Evolutionary conservation across 2,797 vertebrate species (phyloP), one percentile per base, ranked within the genome.

Genomic region (Xenopus petersii): DNA sequence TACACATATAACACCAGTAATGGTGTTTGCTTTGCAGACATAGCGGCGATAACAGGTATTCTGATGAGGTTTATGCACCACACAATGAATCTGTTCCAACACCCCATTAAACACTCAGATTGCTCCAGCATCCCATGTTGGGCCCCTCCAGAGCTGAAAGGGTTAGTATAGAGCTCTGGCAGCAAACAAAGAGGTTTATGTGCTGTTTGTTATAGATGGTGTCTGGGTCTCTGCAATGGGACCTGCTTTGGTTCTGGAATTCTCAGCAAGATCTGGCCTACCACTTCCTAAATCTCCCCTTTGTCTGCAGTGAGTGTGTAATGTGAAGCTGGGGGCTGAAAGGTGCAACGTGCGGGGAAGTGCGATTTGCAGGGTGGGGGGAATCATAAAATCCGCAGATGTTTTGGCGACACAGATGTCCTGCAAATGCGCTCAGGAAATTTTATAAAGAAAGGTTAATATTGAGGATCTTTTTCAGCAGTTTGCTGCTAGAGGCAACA

Each of bases 281-380:
- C 63, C 74, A 76, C 75, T 66, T 76, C 63, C 63, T 76, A 76
- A 76, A 76, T 67, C 75, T 71, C 68, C 61, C 75, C 63, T 71
- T 66, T 71, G 69, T 76, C 75, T 76, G 7, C 63, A 46, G 13
- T 8, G 1, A 49, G 55, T 16, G 10, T 66, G 75, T 77, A 61
- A 71, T 67, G 63, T 62, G 69, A 66, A 46, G 67, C 69, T n/a
- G 75, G 69, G 36, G 36, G 36, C 36, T 42, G 36, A 9, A 42
- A 42, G 36, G 36, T 42, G 36, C 36, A 42, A 42, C 5, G 36
- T 42, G 36, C 8, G 36, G 36, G 36, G 36, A 30, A 30, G 67
- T 75, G 74, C 67, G 61, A 71, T 58, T 46, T 70, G 66, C 73
- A 60, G 48, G 36, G 64, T 67, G 64, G 49, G 49, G 49, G 49